These are phyloP conservation scores for Ophioderma brevispina DNA, from an alignment of 35 echinoderm and acorn worm genomes.

Conservation along the genomic window DNA sequence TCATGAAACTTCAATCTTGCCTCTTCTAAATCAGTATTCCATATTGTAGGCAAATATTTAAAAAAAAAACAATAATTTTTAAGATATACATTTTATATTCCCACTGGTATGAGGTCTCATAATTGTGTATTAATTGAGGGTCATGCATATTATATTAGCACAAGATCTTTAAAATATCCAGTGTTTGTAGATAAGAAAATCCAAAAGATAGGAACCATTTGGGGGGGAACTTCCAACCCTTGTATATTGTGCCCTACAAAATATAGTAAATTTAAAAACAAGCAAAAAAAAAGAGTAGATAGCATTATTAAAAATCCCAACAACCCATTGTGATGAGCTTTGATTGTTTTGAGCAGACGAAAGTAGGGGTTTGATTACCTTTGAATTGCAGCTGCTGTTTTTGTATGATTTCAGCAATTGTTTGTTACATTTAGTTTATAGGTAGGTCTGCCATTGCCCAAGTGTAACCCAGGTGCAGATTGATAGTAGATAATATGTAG, in stretches of 20 bases:
- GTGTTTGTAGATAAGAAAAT: neutral
- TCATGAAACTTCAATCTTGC: neutral
- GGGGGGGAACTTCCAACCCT: neutral
- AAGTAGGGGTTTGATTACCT: too few relatives aligned
- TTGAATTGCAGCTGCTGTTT: too few relatives aligned
- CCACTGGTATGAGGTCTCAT: too few relatives aligned
- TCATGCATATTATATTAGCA: neutral
- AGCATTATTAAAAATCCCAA: too few relatives aligned
- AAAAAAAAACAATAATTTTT: neutral
- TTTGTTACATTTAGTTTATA: too few relatives aligned
- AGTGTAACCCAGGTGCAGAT: too few relatives aligned
- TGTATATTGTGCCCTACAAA: neutral
- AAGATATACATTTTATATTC: neutral
- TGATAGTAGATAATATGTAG: too few relatives aligned
- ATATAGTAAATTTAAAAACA: neutral
- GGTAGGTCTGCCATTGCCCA: too few relatives aligned
- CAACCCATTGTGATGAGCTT: too few relatives aligned
- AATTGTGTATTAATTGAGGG: neutral
- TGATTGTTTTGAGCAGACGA: too few relatives aligned
- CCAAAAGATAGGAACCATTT: neutral
- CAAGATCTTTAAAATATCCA: neutral
- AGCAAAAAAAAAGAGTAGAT: too few relatives aligned
- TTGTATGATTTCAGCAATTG: too few relatives aligned
- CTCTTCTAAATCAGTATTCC: neutral
- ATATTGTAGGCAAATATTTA: constrained; percentile 7